These are phyloP conservation scores for Manis crassicaudata DNA, from an alignment of 2,797 vertebrate genomes.

Conservation along the genomic window DNA sequence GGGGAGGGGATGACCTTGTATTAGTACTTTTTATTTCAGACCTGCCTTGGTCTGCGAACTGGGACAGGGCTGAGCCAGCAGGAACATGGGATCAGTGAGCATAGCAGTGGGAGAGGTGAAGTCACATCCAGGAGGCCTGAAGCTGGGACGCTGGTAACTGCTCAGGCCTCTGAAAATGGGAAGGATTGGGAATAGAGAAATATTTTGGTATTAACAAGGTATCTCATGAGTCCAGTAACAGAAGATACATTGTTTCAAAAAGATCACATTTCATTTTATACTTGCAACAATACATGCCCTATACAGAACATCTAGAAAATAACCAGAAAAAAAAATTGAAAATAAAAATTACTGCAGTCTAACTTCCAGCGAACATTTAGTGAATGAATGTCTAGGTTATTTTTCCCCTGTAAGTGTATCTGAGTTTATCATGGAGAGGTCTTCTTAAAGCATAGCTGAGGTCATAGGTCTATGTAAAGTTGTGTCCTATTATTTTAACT, in stretches of 20 bases:
- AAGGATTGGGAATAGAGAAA: not conserved
- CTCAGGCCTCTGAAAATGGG: not conserved
- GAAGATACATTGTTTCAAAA: slow-evolving; percentile 43
- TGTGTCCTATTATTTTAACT: not conserved
- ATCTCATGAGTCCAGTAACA: slow-evolving; percentile 38
- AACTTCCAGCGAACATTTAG: not conserved
- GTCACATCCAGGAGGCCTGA: not conserved
- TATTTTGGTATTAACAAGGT: not conserved
- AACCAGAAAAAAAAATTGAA: slow-evolving; percentile 23
- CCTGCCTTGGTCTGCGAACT: slow-evolving; percentile 38
- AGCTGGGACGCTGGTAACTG: not conserved
- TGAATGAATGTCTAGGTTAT: slow-evolving; percentile 16
- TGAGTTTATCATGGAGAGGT: not conserved
- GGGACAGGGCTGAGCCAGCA: slow-evolving; percentile 28
- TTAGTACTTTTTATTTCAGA: slow-evolving; percentile 15
- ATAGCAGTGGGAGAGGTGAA: slow-evolving; percentile 39
- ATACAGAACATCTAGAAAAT: slow-evolving; percentile 43
- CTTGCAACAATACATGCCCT: not conserved
- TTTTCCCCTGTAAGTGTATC: not conserved
- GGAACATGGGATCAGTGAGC: slow-evolving; percentile 31
- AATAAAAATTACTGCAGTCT: not conserved
- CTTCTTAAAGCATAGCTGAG: not conserved
- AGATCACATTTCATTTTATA: not conserved
- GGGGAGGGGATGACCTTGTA: not conserved
- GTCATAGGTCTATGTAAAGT: not conserved